Evolutionary conservation across 2,797 vertebrate species (phyloP).

Genomic region (Bovichtus diacanthus): DNA sequence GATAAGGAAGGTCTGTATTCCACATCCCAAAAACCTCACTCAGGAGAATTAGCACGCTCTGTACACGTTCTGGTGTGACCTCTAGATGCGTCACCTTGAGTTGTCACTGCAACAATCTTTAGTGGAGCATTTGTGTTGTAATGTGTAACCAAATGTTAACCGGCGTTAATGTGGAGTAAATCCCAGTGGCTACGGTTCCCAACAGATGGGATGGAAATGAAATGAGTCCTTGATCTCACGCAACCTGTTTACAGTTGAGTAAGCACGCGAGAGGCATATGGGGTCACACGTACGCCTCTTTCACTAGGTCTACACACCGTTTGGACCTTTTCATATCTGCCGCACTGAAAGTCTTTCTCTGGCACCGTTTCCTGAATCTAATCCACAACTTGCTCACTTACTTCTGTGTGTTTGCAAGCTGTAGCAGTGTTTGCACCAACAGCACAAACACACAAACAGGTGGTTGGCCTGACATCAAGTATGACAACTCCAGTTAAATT

Average conservation of each 20-base stretch:
- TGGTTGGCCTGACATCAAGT: constrained; percentile 6
- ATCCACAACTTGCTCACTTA: not conserved
- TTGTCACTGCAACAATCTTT: not conserved
- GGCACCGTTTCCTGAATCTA: not conserved
- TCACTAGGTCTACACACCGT: not conserved
- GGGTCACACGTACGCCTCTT: constrained; percentile 21
- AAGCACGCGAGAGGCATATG: constrained; percentile 49
- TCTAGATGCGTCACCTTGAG: constrained; percentile 22
- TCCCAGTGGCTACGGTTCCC: constrained; percentile 4
- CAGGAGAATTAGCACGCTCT: constrained; percentile 1
- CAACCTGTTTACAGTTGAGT: constrained; percentile 22
- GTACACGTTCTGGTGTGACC: not conserved
- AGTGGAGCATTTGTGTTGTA: not conserved
- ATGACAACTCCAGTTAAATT: not conserved
- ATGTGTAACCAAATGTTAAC: constrained; percentile 6
- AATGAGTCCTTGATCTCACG: constrained; percentile 29
- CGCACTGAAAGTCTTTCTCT: not conserved
- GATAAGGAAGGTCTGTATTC: constrained; percentile 6
- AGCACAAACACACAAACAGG: not conserved
- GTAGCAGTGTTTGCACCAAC: not conserved
- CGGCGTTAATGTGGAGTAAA: constrained; percentile 1
- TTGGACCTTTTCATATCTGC: constrained; percentile 10
- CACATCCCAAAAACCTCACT: constrained; percentile 20
- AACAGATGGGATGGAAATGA: constrained; percentile 22
- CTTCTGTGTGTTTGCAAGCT: not conserved